Evolutionary conservation across 2,797 vertebrate species (phyloP), one percentile per base, ranked within the genome.

Genomic region (Furcifer pardalis): DNA sequence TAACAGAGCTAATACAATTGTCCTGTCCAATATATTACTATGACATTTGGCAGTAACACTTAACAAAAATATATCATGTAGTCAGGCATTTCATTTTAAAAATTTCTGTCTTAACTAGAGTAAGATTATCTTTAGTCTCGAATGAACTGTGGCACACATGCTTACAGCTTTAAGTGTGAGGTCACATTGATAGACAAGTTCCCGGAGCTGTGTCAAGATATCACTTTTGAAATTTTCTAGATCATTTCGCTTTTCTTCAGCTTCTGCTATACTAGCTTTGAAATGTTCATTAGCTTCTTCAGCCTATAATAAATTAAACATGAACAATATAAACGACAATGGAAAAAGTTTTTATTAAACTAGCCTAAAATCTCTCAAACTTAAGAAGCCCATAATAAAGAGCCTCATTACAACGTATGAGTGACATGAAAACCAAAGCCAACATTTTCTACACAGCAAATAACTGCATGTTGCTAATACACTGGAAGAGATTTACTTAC

Each of bases 141-240:
- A 25, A 81, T 21, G 84, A 23, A 74, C 46, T 82, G 60, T 82
- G 6, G 89, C 88, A 85, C 84, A 87, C 79, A 88, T 63, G 88
- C 98, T 96, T 95, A 99, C 98, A 74, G 98, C 98, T 92, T 99
- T 99, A 85, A 99, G 96, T 52, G 98, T 99, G 88, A 99, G 97
- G 95, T 99, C 98, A 80, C 98, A 99, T 92, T 99, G 98, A 88
- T 97, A 99, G 92, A 99, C 96, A 94, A 99, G 96, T 92, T 97
- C 97, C 88, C 98, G 95, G 86, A 99, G 96, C 94, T 99, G 98
- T 52, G 97, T 96, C 94, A 99, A 95, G 87, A 98, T 97, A 88
- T 97, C 97, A 76, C 97, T 97, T 95, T 99, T 99, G 89, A 97
- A 95, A 90, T 95, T 97, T 92, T 97, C 97, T 91, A 99, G 92